Base-by-base conservation (phyloP, 2,888 invertebrate genomes). In the Drosophila lacicola region DNA sequence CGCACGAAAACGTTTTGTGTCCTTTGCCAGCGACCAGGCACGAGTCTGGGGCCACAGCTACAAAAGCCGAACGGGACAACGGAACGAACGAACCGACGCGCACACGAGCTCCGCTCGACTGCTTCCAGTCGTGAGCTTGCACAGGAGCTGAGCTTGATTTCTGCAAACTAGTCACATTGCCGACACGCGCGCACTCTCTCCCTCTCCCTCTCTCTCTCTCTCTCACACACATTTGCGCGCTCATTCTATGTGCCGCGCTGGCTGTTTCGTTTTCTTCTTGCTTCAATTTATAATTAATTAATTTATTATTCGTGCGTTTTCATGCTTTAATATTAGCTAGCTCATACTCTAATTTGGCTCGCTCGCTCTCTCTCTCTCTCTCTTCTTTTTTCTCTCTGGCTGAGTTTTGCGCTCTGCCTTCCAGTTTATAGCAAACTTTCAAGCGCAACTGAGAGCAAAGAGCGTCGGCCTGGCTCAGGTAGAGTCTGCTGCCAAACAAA, bases 1-100 rank as follows among this genome's bases (percentile, higher is more conserved):
- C 81, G 83, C 76, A 88, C 89, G 89, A 88, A 83, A 90, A 86
- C 87, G 89, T 83, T 86, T 74, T 89, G 84, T 66, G 58, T 69
- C 73, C 83, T 66, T 62, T 58, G 62, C 56, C 54, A 68, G 49
- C 70, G 61, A 64, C 39, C 46, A 33, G 68, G 63, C 44, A 60
- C 75, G 67, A 82, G 65, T 71, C 72, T 70, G 62, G 63, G 65
- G 63, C 88, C 65, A 57, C 42, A 65, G 62, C 49, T 39, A 63
- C 68, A 57, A 68, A 58, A 70, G 11, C 55, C 69, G 70, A 74
- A 63, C 11, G 45, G 0, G 6, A 10, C 5, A 51, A 11, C 36
- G 11, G 36, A 25, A 6, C 21, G 10, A 53, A 2, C 53, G 13
- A 44, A 37, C 51, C 61, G 69, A 82, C 0, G 6, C 19, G 55